Evolutionary conservation across 2,113 vertebrate genomes (phyloP), one percentile per base, ranked within the genome.

Genomic region (Bucco capensis): DNA sequence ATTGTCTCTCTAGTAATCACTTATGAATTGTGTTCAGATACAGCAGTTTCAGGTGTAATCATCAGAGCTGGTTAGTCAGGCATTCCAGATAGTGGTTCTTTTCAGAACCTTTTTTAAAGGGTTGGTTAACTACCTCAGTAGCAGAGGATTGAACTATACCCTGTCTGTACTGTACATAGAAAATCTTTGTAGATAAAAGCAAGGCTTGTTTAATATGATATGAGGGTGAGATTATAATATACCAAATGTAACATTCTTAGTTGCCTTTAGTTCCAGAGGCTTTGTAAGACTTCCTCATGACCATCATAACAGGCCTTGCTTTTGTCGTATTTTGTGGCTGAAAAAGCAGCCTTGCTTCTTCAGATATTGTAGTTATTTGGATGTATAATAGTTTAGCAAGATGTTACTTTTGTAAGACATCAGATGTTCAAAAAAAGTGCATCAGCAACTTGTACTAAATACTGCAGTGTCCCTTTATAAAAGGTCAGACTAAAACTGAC

Each of bases 41-140:
- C 98, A 98, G 98, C 98, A 98, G 99, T 98, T 98, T 98, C 98
- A 98, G 98, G 99, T 99, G 99, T 99, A 99, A 99, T 99, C 99
- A 98, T 99, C 99, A 99, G 98, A 98, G 98, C 98, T 99, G 98
- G 98, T 99, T 98, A 99, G 98, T 99, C 98, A 99, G 99, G 99
- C 99, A 99, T 99, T 99, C 99, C 99, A 99, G 98, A 99, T 99
- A 99, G 98, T 99, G 98, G 99, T 99, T 99, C 99, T 99, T 99
- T 99, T 99, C 98, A 99, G 99, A 99, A 99, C 99, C 98, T 98
- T 99, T 99, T 99, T 99, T 99, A 98, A 99, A 99, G 98, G 98
- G 98, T 98, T 98, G 97, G 98, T 98, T 98, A 98, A 98, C 98
- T 99, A 99, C 98, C 99, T 99, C 98, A 97, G 98, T 98, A 98